A percentile compares a stretch with the other conserved stretches of the same genome.
phyloP scores from a whole-genome alignment of 2,113 vertebrate species.

The Colinus virginianus region DNA sequence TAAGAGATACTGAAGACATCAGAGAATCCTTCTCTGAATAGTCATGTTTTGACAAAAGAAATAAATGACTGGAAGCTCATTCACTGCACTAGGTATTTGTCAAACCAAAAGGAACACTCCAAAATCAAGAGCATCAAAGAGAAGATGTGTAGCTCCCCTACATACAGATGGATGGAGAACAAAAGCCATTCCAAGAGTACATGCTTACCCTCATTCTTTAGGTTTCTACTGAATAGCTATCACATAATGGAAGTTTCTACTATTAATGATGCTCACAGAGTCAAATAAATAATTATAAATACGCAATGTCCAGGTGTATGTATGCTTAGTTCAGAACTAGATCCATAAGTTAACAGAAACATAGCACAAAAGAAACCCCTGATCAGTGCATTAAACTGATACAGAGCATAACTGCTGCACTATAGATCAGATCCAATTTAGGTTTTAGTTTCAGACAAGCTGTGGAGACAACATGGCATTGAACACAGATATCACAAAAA shows the following conservation, averaged over 20 bases:
- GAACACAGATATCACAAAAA: not conserved
- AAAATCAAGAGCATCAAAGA: not conserved
- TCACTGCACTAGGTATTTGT: not conserved
- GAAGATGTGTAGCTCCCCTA: not conserved
- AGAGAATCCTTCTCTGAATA: not conserved
- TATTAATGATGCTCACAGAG: not conserved
- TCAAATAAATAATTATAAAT: not conserved
- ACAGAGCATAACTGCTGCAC: not conserved
- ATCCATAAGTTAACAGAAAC: not conserved
- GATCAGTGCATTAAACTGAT: not conserved
- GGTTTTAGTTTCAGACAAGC: not conserved
- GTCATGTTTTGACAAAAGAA: not conserved
- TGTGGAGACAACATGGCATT: not conserved
- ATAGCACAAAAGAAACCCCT: not conserved
- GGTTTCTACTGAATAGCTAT: not conserved
- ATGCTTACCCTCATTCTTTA: not conserved
- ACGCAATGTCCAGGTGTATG: not conserved
- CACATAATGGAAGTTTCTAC: not conserved
- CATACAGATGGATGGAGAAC: not conserved
- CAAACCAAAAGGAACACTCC: not conserved
- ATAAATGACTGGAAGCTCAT: not conserved
- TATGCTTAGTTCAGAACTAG: not conserved
- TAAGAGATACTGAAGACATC: not conserved
- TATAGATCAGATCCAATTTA: not conserved
- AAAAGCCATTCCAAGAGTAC: not conserved